A percentile compares a stretch with the other conserved stretches of the same genome.
These are phyloP conservation scores for Dorcus parallelipipedus DNA, from an alignment of 2,888 invertebrate genomes.

Conservation along the genomic window DNA sequence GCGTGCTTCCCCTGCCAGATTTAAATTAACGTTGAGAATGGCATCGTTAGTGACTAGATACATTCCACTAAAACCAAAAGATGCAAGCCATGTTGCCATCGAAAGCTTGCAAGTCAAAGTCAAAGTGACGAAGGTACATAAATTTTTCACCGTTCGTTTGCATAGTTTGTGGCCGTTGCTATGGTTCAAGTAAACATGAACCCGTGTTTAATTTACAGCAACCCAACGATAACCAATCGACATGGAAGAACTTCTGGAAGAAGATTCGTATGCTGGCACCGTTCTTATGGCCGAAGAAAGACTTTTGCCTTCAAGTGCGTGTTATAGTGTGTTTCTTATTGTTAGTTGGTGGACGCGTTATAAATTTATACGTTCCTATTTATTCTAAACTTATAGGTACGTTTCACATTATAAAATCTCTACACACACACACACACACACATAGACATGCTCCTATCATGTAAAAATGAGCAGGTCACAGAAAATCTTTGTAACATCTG, in stretches of 20 bases:
- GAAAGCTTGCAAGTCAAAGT: slow-evolving; percentile 13
- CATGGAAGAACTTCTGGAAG: slow-evolving; percentile 74
- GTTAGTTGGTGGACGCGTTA: slow-evolving; percentile 74
- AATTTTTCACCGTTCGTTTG: too few relatives aligned
- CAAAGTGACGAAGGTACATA: slow-evolving; percentile 2
- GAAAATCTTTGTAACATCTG: neutral
- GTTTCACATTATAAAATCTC: slow-evolving; percentile 28
- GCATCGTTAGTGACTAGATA: neutral
- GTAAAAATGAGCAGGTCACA: neutral
- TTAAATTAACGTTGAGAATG: too few relatives aligned
- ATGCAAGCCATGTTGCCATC: slow-evolving; percentile 4
- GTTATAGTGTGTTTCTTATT: slow-evolving; percentile 79
- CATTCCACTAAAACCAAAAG: slow-evolving; percentile 8
- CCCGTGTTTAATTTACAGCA: slow-evolving; percentile 33
- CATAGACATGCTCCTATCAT: neutral
- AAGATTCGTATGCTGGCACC: slow-evolving; percentile 80
- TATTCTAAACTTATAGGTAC: slow-evolving; percentile 89
- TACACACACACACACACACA: neutral
- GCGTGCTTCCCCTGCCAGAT: too few relatives aligned
- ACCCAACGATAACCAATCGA: slow-evolving; percentile 62
- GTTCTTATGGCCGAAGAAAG: slow-evolving; percentile 92
- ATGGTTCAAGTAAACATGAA: too few relatives aligned
- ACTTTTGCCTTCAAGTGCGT: slow-evolving; percentile 69
- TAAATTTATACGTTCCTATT: slow-evolving; percentile 90
- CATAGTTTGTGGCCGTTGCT: too few relatives aligned